Base-by-base conservation (phyloP, 2,888 invertebrate species). In the Monoplex corrugatus region DNA sequence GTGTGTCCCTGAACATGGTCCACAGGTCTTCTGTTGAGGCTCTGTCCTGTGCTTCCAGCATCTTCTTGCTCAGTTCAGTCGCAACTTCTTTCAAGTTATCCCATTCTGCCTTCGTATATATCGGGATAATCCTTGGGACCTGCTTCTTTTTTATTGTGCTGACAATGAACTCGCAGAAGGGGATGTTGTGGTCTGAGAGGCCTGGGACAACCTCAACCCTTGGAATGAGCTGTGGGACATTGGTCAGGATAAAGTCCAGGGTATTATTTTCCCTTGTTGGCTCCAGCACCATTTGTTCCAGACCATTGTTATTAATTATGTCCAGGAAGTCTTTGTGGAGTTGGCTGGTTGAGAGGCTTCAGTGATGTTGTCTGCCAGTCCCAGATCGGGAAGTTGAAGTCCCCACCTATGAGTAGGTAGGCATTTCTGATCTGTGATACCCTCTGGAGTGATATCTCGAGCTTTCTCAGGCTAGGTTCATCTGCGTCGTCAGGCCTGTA, bases 401-500 rank as follows among this genome's bases (percentile, higher is more conserved):
- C 80, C 40, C 80, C 80, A 23, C 43, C 80, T 3, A 80, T 43
- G 2, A 80, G 80, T 40, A 80, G 80, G 80, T 40, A 8, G n/a
- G n/a, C n/a, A n/a, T n/a, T n/a, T n/a, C n/a, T n/a, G n/a, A n/a
- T n/a, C n/a, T n/a, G n/a, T n/a, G n/a, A n/a, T 35, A 32, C 84
- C 84, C 84, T 84, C 38, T 84, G 84, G 84, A 84, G 28, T 13
- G 32, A 84, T 8, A 2, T 32, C 19, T 40, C 23, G 28, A 84
- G 38, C 1, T 50, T 57, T 1, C n/a, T 57, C 13, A 57, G 84
- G 50, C 57, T 57, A 0, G 84, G n/a, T 19, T 84, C 50, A 40
- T 45, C 50, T 45, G 32, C 84, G 2, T 40, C 84, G 23, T 84
- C 50, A 23, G 84, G 84, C 40, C 78, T 78, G 78, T 78, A 78